Evolutionary conservation across 2,888 invertebrate genomes (phyloP), one percentile per base, ranked within the genome.

Genomic region (Nymphalis polychloros): DNA sequence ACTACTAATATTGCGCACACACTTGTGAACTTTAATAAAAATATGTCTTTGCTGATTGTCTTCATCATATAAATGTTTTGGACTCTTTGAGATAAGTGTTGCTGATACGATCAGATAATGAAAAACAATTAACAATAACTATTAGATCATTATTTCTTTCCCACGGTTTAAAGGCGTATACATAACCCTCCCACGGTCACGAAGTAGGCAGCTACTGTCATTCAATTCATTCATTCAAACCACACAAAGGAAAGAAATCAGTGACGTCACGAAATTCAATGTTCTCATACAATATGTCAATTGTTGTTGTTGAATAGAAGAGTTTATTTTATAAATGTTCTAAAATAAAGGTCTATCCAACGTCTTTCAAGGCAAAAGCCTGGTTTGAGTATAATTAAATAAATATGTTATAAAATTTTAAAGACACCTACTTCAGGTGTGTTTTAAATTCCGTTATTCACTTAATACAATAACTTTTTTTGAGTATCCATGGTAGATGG

Each of bases 161-260:
- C 77, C 84, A 85, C 82, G 81, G 49, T 78, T 76, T 77, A 46
- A 79, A 78, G 79, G 79, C 76, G 78, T 78, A 73, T 67, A 55
- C n/a, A 67, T 67, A 59, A 70, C 69, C 77, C 76, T 83, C 86
- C 81, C 83, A 85, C 83, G 82, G 72, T 72, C 69, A 72, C 70
- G 68, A 71, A 70, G 72, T 68, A 63, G 64, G 41, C 69, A 67
- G 61, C 73, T 72, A 65, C 73, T 71, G 72, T 74, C 75, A 65
- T 65, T 71, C 72, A 76, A 69, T 71, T 71, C 71, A 77, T 77
- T 75, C 76, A 73, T 70, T 63, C 41, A 31, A 50, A 63, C 35
- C 63, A 64, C 63, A 73, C 74, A 76, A 77, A 72, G 72, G 72
- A 63, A 71, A 70, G 70, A 74, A 73, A 64, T 70, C 64, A 65